These are phyloP conservation scores for Struthio camelus DNA, from an alignment of 2,113 vertebrate species.

Conservation along the genomic window DNA sequence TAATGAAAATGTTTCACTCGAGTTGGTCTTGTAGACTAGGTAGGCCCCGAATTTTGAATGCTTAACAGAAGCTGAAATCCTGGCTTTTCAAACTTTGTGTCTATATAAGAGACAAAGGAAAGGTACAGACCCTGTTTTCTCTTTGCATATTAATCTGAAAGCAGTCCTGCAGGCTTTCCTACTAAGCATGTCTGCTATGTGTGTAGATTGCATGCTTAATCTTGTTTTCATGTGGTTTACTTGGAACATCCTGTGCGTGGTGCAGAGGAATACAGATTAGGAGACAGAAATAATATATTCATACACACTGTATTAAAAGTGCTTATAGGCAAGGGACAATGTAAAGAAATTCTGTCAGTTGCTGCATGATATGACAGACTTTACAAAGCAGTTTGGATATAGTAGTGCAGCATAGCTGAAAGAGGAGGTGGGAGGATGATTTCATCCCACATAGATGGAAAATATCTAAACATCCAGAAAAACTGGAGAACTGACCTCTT, in stretches of 20 bases:
- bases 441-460: not conserved
- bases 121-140: not conserved
- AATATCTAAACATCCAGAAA: not conserved
- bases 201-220: constrained; percentile 39
- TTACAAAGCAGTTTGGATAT: not conserved
- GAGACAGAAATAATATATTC: constrained; percentile 14
- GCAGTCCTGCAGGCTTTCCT: constrained; percentile 19
- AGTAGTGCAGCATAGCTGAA: not conserved
- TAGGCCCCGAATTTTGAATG: not conserved
- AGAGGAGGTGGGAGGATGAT: not conserved
- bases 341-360: not conserved
- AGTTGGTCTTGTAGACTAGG: not conserved
- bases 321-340: not conserved
- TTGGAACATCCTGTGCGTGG: constrained; percentile 34
- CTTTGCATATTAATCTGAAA: not conserved
- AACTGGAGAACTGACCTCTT: not conserved
- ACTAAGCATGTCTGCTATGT: not conserved
- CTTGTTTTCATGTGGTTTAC: constrained; percentile 55
- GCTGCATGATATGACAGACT: not conserved
- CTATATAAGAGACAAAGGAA: not conserved
- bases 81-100: not conserved
- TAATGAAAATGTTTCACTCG: not conserved
- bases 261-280: constrained; percentile 48
- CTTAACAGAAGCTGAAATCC: not conserved
- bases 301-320: not conserved